A percentile compares a stretch with the other conserved stretches of the same genome.
phyloP scores from a whole-genome alignment of 2,113 vertebrate genomes.

The Hydrolagus affinis region DNA sequence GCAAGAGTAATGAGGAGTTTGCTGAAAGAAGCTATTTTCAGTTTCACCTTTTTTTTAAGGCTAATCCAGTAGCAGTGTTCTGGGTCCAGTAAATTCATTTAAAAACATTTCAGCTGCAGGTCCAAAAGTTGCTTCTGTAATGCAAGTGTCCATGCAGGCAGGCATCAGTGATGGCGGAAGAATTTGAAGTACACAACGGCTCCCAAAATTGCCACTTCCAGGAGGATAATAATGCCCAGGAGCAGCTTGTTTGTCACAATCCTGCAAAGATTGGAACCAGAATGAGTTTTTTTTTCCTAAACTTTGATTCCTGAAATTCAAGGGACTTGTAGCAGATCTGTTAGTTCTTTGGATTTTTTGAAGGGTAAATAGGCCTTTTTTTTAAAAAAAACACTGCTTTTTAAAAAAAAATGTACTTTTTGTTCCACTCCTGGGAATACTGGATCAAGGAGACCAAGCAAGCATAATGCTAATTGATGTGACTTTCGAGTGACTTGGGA shows the following conservation, averaged over 20 bases:
- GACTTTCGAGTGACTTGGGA: no score
- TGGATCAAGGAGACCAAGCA: not conserved
- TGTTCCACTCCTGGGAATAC: not conserved
- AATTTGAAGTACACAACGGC: slow-evolving; percentile 87
- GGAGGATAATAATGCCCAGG: slow-evolving; percentile 75
- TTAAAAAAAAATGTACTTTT: not conserved
- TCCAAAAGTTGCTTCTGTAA: not conserved
- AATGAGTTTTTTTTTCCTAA: no score
- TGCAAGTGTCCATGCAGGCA: not conserved
- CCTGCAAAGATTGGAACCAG: slow-evolving; percentile 47
- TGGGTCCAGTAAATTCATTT: not conserved
- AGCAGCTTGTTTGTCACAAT: slow-evolving; percentile 86
- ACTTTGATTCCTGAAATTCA: no score
- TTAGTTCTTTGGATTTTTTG: no score
- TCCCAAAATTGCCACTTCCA: slow-evolving; percentile 82
- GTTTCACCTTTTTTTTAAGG: not conserved
- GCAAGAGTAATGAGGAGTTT: not conserved
- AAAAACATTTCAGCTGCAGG: not conserved
- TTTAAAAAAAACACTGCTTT: no score
- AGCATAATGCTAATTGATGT: not conserved
- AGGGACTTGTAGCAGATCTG: no score
- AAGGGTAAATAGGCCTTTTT: no score
- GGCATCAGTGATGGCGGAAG: slow-evolving; percentile 57
- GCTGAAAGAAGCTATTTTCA: not conserved
- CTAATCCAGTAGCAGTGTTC: not conserved